Conservation (phyloP, 2,888 invertebrate genomes). For the Standfussiana lucernea region DNA sequence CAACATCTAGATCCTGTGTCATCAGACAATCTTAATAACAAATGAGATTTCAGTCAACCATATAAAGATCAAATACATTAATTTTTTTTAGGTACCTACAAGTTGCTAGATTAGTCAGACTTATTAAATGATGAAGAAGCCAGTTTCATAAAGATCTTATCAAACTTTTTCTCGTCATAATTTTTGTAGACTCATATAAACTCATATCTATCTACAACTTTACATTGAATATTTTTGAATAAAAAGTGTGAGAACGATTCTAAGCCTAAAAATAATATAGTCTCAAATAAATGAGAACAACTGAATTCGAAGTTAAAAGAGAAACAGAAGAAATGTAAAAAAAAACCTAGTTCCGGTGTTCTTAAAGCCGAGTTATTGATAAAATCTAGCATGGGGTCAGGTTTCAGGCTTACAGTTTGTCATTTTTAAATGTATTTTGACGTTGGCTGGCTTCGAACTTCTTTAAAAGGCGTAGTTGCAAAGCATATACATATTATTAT, state of each 20-base stretch:
- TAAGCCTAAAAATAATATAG: neutral
- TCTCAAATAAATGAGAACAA: neutral
- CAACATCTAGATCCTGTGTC: neutral
- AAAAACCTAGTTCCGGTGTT: neutral
- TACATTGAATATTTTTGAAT: neutral
- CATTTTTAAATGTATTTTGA: neutral
- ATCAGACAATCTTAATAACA: conserved; percentile 3
- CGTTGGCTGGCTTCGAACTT: neutral
- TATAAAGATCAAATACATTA: neutral
- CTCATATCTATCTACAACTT: neutral
- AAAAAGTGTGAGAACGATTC: neutral
- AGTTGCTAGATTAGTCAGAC: neutral
- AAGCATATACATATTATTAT: neutral
- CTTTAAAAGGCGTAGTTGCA: neutral
- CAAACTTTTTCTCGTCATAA: neutral
- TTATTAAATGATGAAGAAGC: neutral
- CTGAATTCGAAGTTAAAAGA: neutral
- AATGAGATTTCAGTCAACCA: neutral
- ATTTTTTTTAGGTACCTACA: neutral
- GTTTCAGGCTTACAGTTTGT: neutral
- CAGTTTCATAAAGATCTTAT: conserved; percentile 4
- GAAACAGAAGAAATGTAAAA: neutral
- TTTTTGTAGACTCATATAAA: neutral
- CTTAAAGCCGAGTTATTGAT: too few relatives aligned
- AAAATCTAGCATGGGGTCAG: neutral